A percentile compares a stretch with the other conserved stretches of the same genome.
Evolutionary conservation across 2,888 invertebrate species (phyloP).

Genomic region (Ormyrus rosae): DNA sequence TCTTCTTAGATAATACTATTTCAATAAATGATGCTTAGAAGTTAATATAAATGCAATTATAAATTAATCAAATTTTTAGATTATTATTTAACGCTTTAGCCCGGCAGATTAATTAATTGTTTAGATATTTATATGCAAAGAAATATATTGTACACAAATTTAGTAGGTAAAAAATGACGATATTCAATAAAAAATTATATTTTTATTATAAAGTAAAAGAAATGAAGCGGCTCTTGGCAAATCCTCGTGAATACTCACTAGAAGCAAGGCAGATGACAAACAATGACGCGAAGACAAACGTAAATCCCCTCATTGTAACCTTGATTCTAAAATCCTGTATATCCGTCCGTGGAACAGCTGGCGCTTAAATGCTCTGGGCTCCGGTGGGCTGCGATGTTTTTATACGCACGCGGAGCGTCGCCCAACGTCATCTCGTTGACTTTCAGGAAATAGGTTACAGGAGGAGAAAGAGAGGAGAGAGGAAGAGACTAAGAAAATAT

Average conservation of each 20-base stretch:
- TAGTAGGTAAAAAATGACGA: background rate
- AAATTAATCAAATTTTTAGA: too few species aligned
- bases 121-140: too few species aligned
- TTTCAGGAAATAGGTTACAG: too few species aligned
- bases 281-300: background rate
- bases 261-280: background rate
- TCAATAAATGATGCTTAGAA: too few species aligned
- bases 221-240: background rate
- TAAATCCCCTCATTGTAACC: conserved; percentile 25
- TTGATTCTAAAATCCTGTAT: background rate
- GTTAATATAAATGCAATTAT: too few species aligned
- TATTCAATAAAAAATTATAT: background rate
- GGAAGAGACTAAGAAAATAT: too few species aligned
- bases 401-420: conserved; percentile 24
- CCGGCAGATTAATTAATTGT: too few species aligned
- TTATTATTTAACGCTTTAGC: too few species aligned
- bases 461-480: too few species aligned
- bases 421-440: conserved; percentile 10
- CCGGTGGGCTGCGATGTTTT: background rate
- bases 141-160: background rate
- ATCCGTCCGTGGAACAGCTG: background rate
- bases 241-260: conserved; percentile 14
- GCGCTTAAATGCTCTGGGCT: conserved; percentile 3
- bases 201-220: background rate
- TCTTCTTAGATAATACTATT: too few species aligned